Base-by-base conservation (phyloP, 2,113 vertebrate species). In the Pluvialis apricaria region DNA sequence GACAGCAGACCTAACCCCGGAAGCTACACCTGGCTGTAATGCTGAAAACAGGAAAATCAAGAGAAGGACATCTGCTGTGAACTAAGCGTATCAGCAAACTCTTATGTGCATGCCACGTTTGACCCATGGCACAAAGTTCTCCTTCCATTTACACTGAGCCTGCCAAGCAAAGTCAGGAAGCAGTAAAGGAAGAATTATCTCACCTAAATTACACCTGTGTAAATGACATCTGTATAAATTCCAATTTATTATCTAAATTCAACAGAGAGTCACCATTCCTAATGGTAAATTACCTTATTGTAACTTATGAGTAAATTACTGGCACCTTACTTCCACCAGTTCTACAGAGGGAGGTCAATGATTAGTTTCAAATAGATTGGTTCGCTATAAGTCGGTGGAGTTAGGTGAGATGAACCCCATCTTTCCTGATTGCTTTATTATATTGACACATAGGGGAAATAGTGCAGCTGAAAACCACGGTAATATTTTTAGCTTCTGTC, bases 21-120 rank as follows among this genome's bases (percentile, higher is more conserved):
- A 76, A 89, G 38, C 12, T 13, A 54, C 52, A 25, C 1, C 2
- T 12, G 13, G 36, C 40, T 78, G 51, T 47, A 78, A 75, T 5
- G 24, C 31, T 82, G 34, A 70, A 78, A 93, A 25, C 47, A 19
- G 36, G 47, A 69, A 49, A 45, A 62, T 26, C 24, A 73, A 34
- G 17, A 92, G 36, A 45, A 81, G 14, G 19, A 55, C 2, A 52
- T 28, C 26, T 80, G 42, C 75, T 18, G 4, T 21, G 44, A 73
- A 47, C 8, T 61, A 55, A 81, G 44, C 11, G 51, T 69, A 65
- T 57, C 78, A 92, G 73, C 69, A 87, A 61, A 87, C 34, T 58
- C 1, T 0, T 25, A 16, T 6, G 3, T 52, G 36, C 44, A 18
- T 24, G 31, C 54, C 44, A 45, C 22, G 4, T 55, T 80, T 91